Evolutionary conservation across 2,888 invertebrate genomes (phyloP), one percentile per base, ranked within the genome.

Genomic region (Meiosimyza platycephala): DNA sequence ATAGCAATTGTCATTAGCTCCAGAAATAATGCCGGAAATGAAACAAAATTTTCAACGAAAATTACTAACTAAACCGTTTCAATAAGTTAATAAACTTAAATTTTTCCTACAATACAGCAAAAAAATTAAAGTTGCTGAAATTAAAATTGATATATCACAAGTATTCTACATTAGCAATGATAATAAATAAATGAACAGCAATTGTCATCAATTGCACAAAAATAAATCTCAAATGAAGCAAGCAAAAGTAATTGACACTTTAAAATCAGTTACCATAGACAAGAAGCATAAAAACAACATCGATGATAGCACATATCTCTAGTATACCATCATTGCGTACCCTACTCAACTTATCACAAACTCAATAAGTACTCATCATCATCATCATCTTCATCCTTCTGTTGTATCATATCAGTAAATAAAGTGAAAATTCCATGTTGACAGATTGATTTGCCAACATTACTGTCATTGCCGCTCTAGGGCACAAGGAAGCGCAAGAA

Each of bases 361-460:
- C 55, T 55, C 16, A 55, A 4, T 18, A n/a, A 16, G 22, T 15
- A 54, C 40, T 54, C 33, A 63, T 33, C 22, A n/a, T 55, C 55
- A 18, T 54, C 33, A 63, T 33, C 22, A n/a, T 55, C 55, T n/a
- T 22, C 15, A 12, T 60, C 22, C 11, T 33, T 28, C n/a, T 18
- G 15, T 50, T 67, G 40, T 28, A 70, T 67, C 72, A 62, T 73
- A 65, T 73, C 57, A 59, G 51, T 51, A 54, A 54, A 70, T 72
- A 68, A 64, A 65, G 68, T 71, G 68, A 67, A 70, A 72, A 71
- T 67, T 71, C 59, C 68, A 40, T 70, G 55, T 67, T 71, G 71
- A 74, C 73, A 74, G 71, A 63, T 63, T 74, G 70, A 73, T 63
- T 66, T 51, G 48, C 62, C n/a, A 55, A 15, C 57, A 55, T 55